Evolutionary conservation across 2,888 invertebrate genomes (phyloP).

Genomic region (Drosophila histrio): DNA sequence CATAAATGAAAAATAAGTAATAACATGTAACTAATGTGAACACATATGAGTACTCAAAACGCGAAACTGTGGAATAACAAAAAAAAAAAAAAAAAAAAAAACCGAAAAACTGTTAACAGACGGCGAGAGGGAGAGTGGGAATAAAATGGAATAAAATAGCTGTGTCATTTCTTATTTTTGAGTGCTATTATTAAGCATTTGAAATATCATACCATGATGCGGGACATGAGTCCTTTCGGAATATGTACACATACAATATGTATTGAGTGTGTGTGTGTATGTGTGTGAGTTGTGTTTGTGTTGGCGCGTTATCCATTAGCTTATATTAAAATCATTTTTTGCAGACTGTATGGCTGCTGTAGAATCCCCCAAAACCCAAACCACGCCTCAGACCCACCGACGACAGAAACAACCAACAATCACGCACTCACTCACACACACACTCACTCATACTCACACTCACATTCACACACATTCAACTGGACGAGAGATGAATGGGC

Average conservation of each 20-base stretch:
- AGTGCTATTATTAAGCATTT: conserved; percentile 79
- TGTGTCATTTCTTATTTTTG: conserved; percentile 74
- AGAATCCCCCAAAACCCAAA: conserved; percentile 28
- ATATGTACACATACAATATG: conserved; percentile 19
- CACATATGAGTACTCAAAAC: conserved; percentile 22
- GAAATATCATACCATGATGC: conserved; percentile 78
- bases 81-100: conserved; percentile 2
- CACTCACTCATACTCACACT: conserved; percentile 12
- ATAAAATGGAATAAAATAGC: conserved; percentile 67
- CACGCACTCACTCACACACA: conserved; percentile 36
- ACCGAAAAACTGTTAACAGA: background rate
- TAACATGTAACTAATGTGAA: conserved; percentile 60
- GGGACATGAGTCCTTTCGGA: conserved; percentile 52
- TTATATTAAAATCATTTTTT: conserved; percentile 78
- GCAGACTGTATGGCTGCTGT: conserved; percentile 68
- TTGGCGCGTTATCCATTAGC: conserved; percentile 76
- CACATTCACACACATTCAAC: conserved; percentile 12
- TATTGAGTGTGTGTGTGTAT: background rate
- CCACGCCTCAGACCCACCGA: conserved; percentile 40
- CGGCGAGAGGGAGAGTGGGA: background rate
- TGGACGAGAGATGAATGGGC: conserved; percentile 58
- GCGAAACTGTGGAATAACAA: conserved; percentile 4
- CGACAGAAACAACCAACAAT: conserved; percentile 45
- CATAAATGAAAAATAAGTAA: conserved; percentile 33
- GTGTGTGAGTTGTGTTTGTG: conserved; percentile 50